A percentile compares a stretch with the other conserved stretches of the same genome.
Conservation (phyloP, 2,888 invertebrate species). For the Tribolium freemani region DNA sequence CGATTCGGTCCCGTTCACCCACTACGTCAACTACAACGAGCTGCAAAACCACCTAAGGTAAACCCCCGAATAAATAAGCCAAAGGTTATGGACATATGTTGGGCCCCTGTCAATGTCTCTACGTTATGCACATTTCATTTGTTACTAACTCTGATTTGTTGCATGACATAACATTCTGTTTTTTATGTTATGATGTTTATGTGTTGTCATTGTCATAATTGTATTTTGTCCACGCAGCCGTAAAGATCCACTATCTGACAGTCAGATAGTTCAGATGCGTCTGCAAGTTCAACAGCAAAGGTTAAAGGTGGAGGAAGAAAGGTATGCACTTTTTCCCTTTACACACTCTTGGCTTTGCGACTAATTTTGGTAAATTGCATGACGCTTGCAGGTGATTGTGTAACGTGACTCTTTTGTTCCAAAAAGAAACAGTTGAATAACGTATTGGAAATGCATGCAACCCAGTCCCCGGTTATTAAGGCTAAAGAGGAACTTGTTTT, state of each 20-base stretch:
- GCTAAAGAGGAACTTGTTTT: not conserved
- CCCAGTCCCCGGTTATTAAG: not conserved
- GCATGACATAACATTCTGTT: slow-evolving; percentile 53
- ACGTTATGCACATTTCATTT: slow-evolving; percentile 60
- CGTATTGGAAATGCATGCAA: not conserved
- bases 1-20: slow-evolving; percentile 73
- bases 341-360: slow-evolving; percentile 38
- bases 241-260: slow-evolving; percentile 82
- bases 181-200: slow-evolving; percentile 24
- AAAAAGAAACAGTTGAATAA: not conserved
- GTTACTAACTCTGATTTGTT: slow-evolving; percentile 61
- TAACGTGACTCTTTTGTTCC: not conserved
- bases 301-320: slow-evolving; percentile 86
- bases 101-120: slow-evolving; percentile 41
- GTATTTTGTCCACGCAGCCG: slow-evolving; percentile 70
- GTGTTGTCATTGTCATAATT: slow-evolving; percentile 45
- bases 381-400: slow-evolving; percentile 18
- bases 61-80: slow-evolving; percentile 52
- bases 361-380: slow-evolving; percentile 40
- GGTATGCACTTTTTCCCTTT: slow-evolving; percentile 70
- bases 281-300: slow-evolving; percentile 84
- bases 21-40: slow-evolving; percentile 90
- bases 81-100: slow-evolving; percentile 37
- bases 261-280: slow-evolving; percentile 86
- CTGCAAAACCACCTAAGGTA: slow-evolving; percentile 88